Percentiles rank a stretch among this genome's conserved stretches.
phyloP scores from a whole-genome alignment of 1,140 invertebrate genomes.

The Drosophila nasuta region DNA sequence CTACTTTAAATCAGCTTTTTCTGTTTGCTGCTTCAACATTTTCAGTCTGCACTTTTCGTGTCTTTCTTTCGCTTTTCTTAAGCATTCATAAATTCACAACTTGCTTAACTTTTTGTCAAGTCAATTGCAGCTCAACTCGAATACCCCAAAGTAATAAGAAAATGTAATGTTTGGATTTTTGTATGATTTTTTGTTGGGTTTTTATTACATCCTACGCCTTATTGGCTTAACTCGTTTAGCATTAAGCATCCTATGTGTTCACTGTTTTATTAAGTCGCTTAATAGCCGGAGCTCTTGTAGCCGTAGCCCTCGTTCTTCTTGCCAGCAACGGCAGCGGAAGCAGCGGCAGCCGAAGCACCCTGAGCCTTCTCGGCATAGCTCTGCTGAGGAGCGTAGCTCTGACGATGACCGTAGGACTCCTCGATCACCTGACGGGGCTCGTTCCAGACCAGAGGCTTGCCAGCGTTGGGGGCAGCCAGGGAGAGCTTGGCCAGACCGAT shows the following conservation, averaged over 20 bases:
- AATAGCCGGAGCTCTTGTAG: conserved; percentile 57
- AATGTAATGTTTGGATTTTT: conserved; percentile 43
- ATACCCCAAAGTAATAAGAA: background rate
- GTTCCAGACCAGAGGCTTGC: conserved; percentile 53
- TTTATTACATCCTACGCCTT: conserved; percentile 65
- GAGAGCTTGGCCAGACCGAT: conserved; percentile 63
- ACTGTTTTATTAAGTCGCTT: conserved; percentile 54
- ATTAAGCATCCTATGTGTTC: conserved; percentile 34
- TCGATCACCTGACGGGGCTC: conserved; percentile 44
- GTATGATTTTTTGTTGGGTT: conserved; percentile 32
- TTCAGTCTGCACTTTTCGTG: background rate
- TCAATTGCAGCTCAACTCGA: background rate
- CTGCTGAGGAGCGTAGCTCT: conserved; percentile 37
- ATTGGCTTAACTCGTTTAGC: conserved; percentile 28
- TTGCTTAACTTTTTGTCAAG: background rate
- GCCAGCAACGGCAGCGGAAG: conserved; percentile 65
- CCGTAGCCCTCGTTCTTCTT: conserved; percentile 28
- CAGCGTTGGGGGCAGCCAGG: conserved; percentile 61
- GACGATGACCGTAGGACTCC: conserved; percentile 27
- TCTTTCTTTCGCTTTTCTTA: background rate
- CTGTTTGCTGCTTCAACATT: background rate
- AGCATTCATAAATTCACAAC: background rate
- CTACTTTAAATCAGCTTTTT: too few relatives aligned
- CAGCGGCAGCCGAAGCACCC: conserved; percentile 68
- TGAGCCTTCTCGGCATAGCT: conserved; percentile 58